These are phyloP conservation scores for Dipodomys merriami DNA, from an alignment of 2,113 vertebrate species.

Conservation along the genomic window DNA sequence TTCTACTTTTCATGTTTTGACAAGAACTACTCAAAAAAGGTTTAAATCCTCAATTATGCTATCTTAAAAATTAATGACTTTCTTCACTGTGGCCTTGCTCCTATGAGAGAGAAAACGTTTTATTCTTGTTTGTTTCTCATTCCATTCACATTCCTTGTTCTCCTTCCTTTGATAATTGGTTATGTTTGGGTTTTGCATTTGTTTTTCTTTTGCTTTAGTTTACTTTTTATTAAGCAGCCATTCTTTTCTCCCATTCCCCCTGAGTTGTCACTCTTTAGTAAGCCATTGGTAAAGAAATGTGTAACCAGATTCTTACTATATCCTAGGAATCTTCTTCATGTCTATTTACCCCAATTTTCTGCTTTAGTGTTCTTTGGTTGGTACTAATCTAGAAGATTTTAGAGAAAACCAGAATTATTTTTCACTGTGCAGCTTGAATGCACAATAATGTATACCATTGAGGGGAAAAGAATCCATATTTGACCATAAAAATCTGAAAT, in stretches of 20 bases:
- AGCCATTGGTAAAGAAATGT: conserved; percentile 17
- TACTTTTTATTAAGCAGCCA: conserved; percentile 18
- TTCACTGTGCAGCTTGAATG: conserved; percentile 7
- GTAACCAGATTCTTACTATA: conserved; percentile 48
- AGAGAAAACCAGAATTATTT: conserved; percentile 59
- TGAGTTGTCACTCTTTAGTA: not conserved
- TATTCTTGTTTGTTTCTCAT: not conserved
- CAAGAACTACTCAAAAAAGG: not conserved
- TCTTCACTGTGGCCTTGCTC: not conserved
- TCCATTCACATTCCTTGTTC: not conserved
- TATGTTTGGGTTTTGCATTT: not conserved
- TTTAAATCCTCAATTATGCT: not conserved
- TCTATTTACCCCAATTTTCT: conserved; percentile 77
- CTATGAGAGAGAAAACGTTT: not conserved
- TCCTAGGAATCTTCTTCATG: conserved; percentile 66
- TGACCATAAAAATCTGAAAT: conserved; percentile 42
- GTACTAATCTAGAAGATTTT: conserved; percentile 80
- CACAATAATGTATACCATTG: conserved; percentile 52
- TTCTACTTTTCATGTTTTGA: not conserved
- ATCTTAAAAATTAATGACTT: not conserved
- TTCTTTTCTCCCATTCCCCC: conserved; percentile 59
- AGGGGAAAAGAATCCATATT: conserved; percentile 60
- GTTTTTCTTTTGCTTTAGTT: not conserved
- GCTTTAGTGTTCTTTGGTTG: conserved; percentile 72
- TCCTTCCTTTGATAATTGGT: not conserved